Evolutionary conservation across 2,888 invertebrate species (phyloP), one percentile per base, ranked within the genome.

Genomic region (Halictus ligatus): DNA sequence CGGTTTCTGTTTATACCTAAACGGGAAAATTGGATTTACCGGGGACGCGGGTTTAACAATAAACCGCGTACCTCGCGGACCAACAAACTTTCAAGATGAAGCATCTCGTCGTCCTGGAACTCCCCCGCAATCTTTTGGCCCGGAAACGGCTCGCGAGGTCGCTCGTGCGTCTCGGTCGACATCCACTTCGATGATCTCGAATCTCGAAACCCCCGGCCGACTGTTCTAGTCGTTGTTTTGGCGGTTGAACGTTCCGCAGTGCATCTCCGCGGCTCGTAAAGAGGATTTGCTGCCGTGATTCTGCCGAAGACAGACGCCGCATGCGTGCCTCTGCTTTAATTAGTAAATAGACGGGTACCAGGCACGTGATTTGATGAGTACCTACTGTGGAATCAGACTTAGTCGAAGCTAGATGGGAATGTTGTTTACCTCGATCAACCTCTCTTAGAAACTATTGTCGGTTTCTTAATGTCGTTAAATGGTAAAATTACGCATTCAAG

Each of bases 131-230:
- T 72, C 78, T 86, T 87, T 76, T 60, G 72, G 83, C 76, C 69
- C 43, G 21, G 54, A 50, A 78, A 78, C 79, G 25, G 77, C 85
- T 85, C n/a, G 78, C 78, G 72, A 78, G 83, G 78, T 86, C 83
- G 46, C 75, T 80, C 78, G 13, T 67, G 72, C 80, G 58, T 25
- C 67, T 10, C 35, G 6, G 43, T 48, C 60, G 60, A 75, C 35
- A 58, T 50, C 48, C 64, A 48, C 78, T 74, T 54, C 73, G 40
- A n/a, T 75, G 40, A 64, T 64, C 29, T 15, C 60, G 60, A 25
- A 64, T 64, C 60, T 21, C 29, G 67, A 8, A 29, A 29, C 29
- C 72, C 43, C 75, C 29, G 58, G 12, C n/a, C 35, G 35, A 35
- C 35, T 13, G n/a, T 81, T 81, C 18, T 25, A 64, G 75, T 13